Evolutionary conservation across 2,797 vertebrate species (phyloP).

Genomic region (Ctenopoma kingsleyae): DNA sequence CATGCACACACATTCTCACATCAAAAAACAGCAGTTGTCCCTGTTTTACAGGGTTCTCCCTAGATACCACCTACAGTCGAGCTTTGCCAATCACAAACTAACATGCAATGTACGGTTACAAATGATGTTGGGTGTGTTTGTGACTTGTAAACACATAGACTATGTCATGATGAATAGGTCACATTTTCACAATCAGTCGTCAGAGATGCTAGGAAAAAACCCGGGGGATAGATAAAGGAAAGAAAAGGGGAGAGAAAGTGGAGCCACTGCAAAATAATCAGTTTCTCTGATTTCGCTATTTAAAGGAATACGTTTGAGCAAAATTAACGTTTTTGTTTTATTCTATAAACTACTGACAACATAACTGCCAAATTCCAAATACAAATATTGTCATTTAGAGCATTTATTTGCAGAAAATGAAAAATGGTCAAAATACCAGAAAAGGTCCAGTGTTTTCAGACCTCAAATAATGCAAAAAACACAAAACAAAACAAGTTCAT

Average conservation of each 20-base stretch:
- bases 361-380: too few relatives aligned
- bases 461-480: too few relatives aligned
- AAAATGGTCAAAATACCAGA: too few relatives aligned
- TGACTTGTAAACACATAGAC: conserved; percentile 73
- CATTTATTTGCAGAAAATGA: too few relatives aligned
- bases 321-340: too few relatives aligned
- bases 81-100: conserved; percentile 55
- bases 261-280: background rate
- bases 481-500: too few relatives aligned
- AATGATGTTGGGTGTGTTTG: conserved; percentile 29
- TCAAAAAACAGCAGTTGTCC: conserved; percentile 51
- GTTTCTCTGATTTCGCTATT: too few relatives aligned
- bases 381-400: too few relatives aligned
- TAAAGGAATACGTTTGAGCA: too few relatives aligned
- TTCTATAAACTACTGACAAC: too few relatives aligned
- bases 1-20: conserved; percentile 22
- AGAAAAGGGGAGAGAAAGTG: conserved; percentile 12
- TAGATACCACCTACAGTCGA: conserved; percentile 20
- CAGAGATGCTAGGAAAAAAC: conserved; percentile 64
- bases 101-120: conserved; percentile 33
- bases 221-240: conserved; percentile 31
- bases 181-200: conserved; percentile 74
- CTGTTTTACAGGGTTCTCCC: conserved; percentile 49
- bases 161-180: conserved; percentile 80
- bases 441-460: too few relatives aligned